Base-by-base conservation (phyloP, 2,113 vertebrate genomes). In the Rhabdomys dilectus region DNA sequence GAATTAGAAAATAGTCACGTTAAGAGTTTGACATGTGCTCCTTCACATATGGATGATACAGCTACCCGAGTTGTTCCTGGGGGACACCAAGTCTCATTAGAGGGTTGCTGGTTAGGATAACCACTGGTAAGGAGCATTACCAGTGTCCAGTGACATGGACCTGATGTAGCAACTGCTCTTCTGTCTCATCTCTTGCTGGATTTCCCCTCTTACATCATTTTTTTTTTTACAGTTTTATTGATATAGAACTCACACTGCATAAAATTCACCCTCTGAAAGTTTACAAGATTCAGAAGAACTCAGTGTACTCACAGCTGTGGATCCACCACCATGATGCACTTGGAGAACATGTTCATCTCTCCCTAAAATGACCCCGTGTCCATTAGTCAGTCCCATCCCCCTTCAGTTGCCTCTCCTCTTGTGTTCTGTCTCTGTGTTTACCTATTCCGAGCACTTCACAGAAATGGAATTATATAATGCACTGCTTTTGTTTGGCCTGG, bases 181-280 rank as follows among this genome's bases (percentile, higher is more conserved):
- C 29, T 78, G 29, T 7, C n/a, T 12, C 31, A 77, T n/a, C 36
- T 60, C n/a, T 42, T 42, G 26, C 56, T 84, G 81, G 19, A 1
- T 6, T 56, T n/a, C 42, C 15, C 12, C 91, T 53, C 56, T 9
- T 19, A n/a, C 36, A n/a, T 81, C 36, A 58, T 81, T 56, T 81
- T 81, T 36, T 48, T 78, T 81, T n/a, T 80, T 81, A 39, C 11
- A 89, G 51, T 10, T 87, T 91, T 93, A 76, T 78, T 82, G 29
- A 42, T 45, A 24, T 51, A 6, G n/a, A 48, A 80, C 29, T 78
- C 73, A 31, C 9, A 64, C 11, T 45, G 62, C 22, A 72, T 42
- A 53, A 87, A 89, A 82, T 10, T 86, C 13, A n/a, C 39, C 13
- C 17, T 95, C 81, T 90, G 58, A 89, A 94, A 94, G 26, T 89